Evolutionary conservation across 2,888 invertebrate genomes (phyloP), one percentile per base, ranked within the genome.

Genomic region (Dexiosoma caninum): DNA sequence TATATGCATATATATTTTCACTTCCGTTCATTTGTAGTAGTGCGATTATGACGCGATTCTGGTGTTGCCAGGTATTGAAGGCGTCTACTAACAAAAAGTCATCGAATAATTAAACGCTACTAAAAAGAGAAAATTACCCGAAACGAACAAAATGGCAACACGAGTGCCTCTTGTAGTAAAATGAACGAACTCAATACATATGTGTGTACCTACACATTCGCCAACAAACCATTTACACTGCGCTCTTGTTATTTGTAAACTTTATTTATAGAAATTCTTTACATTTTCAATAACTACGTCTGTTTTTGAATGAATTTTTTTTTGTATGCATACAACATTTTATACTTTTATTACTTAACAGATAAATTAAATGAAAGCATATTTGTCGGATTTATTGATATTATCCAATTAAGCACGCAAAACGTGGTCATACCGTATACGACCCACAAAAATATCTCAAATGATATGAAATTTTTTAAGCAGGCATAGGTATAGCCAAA

Each of bases 1-100:
- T 3, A 6, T 27, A 46, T 6, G 6, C 4, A 6, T 27, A 46
- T 6, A 35, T 70, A 70, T 60, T 81, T 71, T 64, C n/a, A 57
- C 67, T 60, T 79, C 62, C 75, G 74, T 66, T 70, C 74, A 66
- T 57, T 59, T 71, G 80, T 79, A 40, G 81, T 82, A 57, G 82
- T 82, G 78, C 53, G 78, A 79, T 77, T 82, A 78, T 84, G 84
- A 83, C 83, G 84, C 78, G 82, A 69, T 80, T 78, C 60, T 8
- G 21, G n/a, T 57, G 35, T 9, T 51, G 51, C 9, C 30, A 49
- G 4, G 19, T 37, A 10, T 37, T 35, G 9, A 35, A 35, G n/a
- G n/a, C n/a, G n/a, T n/a, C n/a, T n/a, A n/a, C n/a, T n/a, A n/a
- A n/a, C n/a, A n/a, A n/a, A n/a, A n/a, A n/a, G n/a, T n/a, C n/a